Percentiles rank a stretch among this genome's conserved stretches.
Conservation (phyloP, 2,888 invertebrate genomes). For the Eilema depressum region DNA sequence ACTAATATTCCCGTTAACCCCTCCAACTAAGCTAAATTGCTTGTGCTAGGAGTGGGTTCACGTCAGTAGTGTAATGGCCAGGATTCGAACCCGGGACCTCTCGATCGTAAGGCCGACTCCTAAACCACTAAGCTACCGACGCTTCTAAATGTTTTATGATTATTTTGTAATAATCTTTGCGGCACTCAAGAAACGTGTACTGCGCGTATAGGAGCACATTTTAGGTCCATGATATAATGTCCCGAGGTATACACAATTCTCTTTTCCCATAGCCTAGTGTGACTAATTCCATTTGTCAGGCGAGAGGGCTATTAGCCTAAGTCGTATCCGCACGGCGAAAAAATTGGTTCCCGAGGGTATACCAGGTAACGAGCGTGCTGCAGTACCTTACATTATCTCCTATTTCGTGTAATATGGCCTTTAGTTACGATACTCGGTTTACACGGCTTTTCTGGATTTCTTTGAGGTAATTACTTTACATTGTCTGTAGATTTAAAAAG, state of each 20-base stretch:
- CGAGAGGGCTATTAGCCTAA: constrained; percentile 37
- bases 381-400: constrained; percentile 32
- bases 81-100: too few species aligned
- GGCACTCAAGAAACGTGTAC: too few species aligned
- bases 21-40: too few species aligned
- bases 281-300: constrained; percentile 49
- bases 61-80: too few species aligned
- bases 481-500: background rate
- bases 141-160: too few species aligned
- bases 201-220: too few species aligned
- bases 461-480: constrained; percentile 11
- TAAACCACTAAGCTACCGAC: too few species aligned
- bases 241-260: constrained; percentile 13
- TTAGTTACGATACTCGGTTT: constrained; percentile 32
- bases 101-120: too few species aligned
- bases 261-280: constrained; percentile 27
- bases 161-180: too few species aligned
- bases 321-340: constrained; percentile 33
- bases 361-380: constrained; percentile 34
- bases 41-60: too few species aligned
- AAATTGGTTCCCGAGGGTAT: constrained; percentile 42
- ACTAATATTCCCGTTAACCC: too few species aligned
- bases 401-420: constrained; percentile 33
- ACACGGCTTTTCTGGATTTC: constrained; percentile 32
- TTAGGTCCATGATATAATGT: too few species aligned